Evolutionary conservation across 2,113 vertebrate genomes (phyloP).

Genomic region (Arizona elegans): DNA sequence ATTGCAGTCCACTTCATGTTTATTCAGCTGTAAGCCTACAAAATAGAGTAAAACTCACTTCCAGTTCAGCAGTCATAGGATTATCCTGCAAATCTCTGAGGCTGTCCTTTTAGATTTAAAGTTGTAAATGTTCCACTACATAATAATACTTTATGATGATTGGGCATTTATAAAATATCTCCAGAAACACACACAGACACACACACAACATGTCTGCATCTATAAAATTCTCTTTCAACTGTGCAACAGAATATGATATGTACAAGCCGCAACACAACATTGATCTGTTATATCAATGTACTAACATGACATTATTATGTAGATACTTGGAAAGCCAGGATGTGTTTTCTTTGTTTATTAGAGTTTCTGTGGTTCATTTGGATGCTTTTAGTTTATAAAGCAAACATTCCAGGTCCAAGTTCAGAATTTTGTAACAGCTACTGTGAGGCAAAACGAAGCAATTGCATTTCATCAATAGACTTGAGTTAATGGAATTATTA

Average conservation of each 20-base stretch:
- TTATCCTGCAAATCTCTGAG: not conserved
- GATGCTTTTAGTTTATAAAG: not conserved
- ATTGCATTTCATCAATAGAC: not conserved
- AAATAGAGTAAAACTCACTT: not conserved
- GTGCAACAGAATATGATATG: not conserved
- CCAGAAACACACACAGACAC: not conserved
- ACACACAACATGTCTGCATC: not conserved
- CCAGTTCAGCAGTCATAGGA: not conserved
- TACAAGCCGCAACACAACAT: not conserved
- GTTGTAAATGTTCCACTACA: slow-evolving; percentile 42
- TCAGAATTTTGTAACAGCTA: not conserved
- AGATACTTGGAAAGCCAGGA: not conserved
- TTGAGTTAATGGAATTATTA: not conserved
- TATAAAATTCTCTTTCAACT: not conserved
- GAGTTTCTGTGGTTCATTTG: not conserved
- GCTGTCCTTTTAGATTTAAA: slow-evolving; percentile 25
- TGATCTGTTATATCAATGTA: not conserved
- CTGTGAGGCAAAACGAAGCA: not conserved
- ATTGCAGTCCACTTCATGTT: not conserved
- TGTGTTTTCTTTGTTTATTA: not conserved
- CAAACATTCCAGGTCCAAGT: not conserved
- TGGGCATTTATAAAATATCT: slow-evolving; percentile 5
- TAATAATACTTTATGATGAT: slow-evolving; percentile 1
- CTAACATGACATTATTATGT: not conserved
- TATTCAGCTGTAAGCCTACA: not conserved